phyloP scores from a whole-genome alignment of 1,140 invertebrate genomes.

The Medauroidea extradentata region DNA sequence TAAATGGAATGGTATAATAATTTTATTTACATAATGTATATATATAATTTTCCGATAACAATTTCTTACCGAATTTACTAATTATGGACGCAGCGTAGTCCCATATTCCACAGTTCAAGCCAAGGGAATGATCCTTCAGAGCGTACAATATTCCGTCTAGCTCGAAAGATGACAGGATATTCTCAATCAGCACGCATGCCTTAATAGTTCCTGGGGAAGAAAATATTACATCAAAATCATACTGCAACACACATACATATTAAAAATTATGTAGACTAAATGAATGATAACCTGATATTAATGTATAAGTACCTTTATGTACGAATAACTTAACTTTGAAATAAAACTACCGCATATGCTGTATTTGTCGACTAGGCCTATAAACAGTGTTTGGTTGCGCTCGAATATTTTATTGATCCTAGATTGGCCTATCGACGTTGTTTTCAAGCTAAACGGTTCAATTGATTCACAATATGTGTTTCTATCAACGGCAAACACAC shows the following conservation, averaged over 20 bases:
- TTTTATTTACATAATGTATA: no score
- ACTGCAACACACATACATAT: neutral
- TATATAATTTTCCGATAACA: no score
- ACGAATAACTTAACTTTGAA: neutral
- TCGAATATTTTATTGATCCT: neutral
- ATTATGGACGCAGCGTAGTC: slow-evolving; percentile 71
- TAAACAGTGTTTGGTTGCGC: neutral
- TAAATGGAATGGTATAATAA: no score
- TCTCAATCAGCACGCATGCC: slow-evolving; percentile 69
- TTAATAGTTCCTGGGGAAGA: slow-evolving; percentile 54
- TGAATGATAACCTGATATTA: neutral
- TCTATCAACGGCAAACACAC: no score
- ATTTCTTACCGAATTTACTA: slow-evolving; percentile 56
- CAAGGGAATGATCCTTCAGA: slow-evolving; percentile 60
- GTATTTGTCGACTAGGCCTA: neutral
- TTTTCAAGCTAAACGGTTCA: no score
- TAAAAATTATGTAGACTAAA: neutral
- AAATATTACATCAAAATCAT: neutral
- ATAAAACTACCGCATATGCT: no score
- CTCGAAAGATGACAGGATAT: slow-evolving; percentile 63
- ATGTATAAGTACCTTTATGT: neutral
- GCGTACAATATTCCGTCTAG: slow-evolving; percentile 66
- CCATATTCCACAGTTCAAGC: slow-evolving; percentile 72
- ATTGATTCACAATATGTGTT: no score
- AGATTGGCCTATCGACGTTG: no score